Evolutionary conservation across 2,113 vertebrate species (phyloP), one percentile per base, ranked within the genome.

Genomic region (Platichthys stellatus): DNA sequence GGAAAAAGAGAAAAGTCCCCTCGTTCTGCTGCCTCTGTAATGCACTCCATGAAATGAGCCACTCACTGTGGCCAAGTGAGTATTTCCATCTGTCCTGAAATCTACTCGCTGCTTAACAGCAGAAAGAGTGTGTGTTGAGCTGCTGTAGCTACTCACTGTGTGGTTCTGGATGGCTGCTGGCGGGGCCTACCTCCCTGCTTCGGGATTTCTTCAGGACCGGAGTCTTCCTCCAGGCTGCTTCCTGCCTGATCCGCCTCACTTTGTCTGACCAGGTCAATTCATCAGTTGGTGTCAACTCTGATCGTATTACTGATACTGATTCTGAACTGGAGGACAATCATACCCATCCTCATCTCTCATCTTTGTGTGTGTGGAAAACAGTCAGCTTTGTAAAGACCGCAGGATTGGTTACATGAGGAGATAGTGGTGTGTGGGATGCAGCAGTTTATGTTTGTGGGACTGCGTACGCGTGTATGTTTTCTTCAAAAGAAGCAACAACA

Each of bases 21-120:
- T 20, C 2, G 64, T 83, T 81, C 58, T 65, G 64, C 31, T 67
- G 68, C 40, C 24, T 67, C 74, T 65, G 28, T 0, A 9, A 47
- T 40, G 70, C 83, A 80, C 81, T 86, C 73, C 59, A 76, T 62
- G 31, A 70, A 74, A 88, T 76, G 67, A 88, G 64, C 78, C 83
- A 58, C 79, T 86, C 76, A 64, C 21, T 38, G 56, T 3, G 81
- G 40, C 28, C 0, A 59, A 57, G 64, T 57, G 63, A 72, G 35
- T n/a, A 63, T 72, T 68, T 76, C 71, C 74, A 76, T 79, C 67
- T 73, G 73, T 7, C 63, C 63, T 67, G 67, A 71, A 72, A 65
- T 61, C 58, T 66, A 26, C 51, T 64, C 62, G 20, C 54, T 0
- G 21, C 43, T 70, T 63, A 38, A 31, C 58, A 51, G 12, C 13